These are phyloP conservation scores for Myzus persicae DNA, from an alignment of 1,140 invertebrate genomes.

Conservation along the genomic window DNA sequence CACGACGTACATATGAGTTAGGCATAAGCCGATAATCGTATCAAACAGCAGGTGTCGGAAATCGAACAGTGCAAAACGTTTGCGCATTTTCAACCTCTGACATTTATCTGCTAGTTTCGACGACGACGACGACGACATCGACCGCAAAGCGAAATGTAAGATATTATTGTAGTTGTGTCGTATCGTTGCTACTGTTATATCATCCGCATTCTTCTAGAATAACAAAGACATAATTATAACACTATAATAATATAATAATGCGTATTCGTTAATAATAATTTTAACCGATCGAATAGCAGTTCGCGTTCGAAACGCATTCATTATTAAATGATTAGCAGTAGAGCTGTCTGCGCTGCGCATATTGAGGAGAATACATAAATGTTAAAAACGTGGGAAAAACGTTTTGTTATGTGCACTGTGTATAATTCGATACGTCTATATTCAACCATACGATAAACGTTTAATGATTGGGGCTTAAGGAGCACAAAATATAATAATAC, in stretches of 20 bases:
- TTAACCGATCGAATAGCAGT: background rate
- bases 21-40: background rate
- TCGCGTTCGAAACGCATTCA: background rate
- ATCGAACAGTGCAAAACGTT: background rate
- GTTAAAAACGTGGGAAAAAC: conserved; percentile 33
- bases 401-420: background rate
- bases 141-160: background rate
- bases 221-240: background rate
- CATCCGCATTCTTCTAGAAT: background rate
- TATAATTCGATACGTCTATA: background rate
- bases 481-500: too few relatives aligned
- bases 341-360: background rate
- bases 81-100: background rate
- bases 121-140: too few relatives aligned
- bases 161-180: background rate
- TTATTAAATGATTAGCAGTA: background rate
- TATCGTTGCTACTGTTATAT: background rate
- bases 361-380: background rate
- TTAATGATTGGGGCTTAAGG: background rate
- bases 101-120: background rate
- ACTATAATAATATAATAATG: too few relatives aligned
- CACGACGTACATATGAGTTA: background rate
- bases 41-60: conserved; percentile 33
- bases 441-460: background rate
- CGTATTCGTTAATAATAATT: background rate